Base-by-base conservation (phyloP, 2,113 vertebrate species). In the Gymnocephalus cernua region DNA sequence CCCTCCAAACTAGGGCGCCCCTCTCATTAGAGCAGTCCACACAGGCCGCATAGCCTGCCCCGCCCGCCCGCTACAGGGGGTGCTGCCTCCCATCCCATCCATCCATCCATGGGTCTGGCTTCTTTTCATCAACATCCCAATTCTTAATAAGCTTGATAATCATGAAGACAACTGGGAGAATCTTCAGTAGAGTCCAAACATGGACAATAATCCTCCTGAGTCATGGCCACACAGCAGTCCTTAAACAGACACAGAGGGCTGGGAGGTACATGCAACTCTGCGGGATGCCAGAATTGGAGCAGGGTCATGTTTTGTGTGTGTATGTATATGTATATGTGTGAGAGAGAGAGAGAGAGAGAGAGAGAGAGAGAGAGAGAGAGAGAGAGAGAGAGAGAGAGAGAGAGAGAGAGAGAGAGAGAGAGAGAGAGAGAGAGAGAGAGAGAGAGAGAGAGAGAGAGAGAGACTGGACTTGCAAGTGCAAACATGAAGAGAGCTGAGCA, bases 21-120 rank as follows among this genome's bases (percentile, higher is more conserved):
- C 86, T 94, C 91, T 94, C 91, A 94, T 93, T 93, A 93, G 85
- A 63, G 35, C 25, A 6, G 71, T 89, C 90, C 84, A 47, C 81
- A 74, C 16, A 61, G 82, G 79, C 91, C 85, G 44, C 92, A 86
- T 45, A 32, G 75, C 77, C 80, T 35, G 92, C 91, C 92, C 87
- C 87, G 63, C 91, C 89, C 72, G 57, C 70, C 70, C 67, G 27
- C 83, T 44, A 62, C 44, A 1, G 90, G 86, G 86, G 81, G 80
- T 18, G 32, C 77, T 50, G 74, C 82, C 68, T 79, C 67, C 41
- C 11, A 16, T 63, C 48, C 4, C 71, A 72, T 86, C 69, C 54
- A 65, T 84, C 54, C 44, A 67, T 79, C 57, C 29, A 18, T 11
- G 21, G 12, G 7, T 18, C 48, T 50, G 29, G 27, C 50, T 64